Base-by-base conservation (phyloP, 2,113 vertebrate genomes). In the Xiphophorus couchianus region DNA sequence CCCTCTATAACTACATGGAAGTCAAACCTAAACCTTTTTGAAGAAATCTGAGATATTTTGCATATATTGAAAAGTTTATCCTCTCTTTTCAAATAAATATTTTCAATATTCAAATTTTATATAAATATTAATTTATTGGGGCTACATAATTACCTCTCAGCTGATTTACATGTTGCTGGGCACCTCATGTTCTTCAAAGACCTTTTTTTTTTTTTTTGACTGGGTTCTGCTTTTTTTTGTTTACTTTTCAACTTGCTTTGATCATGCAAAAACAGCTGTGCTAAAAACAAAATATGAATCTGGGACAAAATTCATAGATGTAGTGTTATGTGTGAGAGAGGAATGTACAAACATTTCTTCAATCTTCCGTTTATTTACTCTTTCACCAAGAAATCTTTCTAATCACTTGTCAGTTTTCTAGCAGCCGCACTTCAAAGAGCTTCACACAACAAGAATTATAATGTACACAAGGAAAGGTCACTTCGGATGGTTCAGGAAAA, bases 141-240 rank as follows among this genome's bases (percentile, higher is more conserved):
- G 48, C 9, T 58, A n/a, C 39, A 70, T 89, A 83, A 81, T 86
- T 76, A 83, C 81, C 77, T 80, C 63, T 19, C 73, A 51, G 73
- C 64, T 64, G 72, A 35, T 70, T 80, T 22, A 66, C 62, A 70
- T 62, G 66, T 67, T 71, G 75, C 71, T 22, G 33, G 61, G 27
- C 71, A 30, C 67, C 75, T 86, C 83, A 81, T 86, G 83, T 89
- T 89, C 77, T 89, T 90, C 90, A 90, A 90, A 91, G 85, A 69
- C 81, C 12, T 65, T 29, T 12, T 64, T 30, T 30, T 30, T 30
- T 30, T 31, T 25, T 72, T 84, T 85, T 37, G 67, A 66, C 37
- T 51, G 27, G 69, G 29, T 72, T 76, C 7, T n/a, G 51, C 14
- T 66, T 35, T 62, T 67, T 61, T 31, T 73, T 73, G 31, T 65